Evolutionary conservation across 2,888 invertebrate species (phyloP).

Genomic region (Coronaproctus castanopsis): DNA sequence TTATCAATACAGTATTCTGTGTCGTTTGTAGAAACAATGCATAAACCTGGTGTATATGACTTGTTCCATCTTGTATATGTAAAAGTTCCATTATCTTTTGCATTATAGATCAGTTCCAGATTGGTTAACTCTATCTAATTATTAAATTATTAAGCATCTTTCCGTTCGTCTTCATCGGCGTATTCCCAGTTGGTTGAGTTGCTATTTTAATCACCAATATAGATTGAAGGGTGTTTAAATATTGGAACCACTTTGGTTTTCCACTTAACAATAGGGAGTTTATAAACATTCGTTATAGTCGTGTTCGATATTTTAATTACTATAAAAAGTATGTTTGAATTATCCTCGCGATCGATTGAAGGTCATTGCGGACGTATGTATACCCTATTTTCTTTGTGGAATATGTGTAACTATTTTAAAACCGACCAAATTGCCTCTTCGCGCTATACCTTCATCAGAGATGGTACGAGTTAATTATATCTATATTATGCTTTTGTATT

Average conservation of each 20-base stretch:
- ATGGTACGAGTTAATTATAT: background rate
- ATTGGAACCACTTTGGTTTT: background rate
- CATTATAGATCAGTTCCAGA: background rate
- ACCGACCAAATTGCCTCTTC: background rate
- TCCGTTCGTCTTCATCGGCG: background rate
- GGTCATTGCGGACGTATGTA: too few species aligned
- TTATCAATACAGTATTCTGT: background rate
- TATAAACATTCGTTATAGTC: background rate
- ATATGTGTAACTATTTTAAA: too few species aligned
- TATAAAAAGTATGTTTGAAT: background rate
- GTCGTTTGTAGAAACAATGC: background rate
- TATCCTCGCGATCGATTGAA: background rate
- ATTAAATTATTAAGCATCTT: too few species aligned
- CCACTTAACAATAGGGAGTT: background rate
- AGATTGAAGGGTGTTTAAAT: background rate
- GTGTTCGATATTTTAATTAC: background rate
- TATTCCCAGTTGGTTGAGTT: background rate
- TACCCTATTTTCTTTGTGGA: too few species aligned
- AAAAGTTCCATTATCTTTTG: background rate
- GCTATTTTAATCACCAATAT: background rate
- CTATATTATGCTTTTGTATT: background rate
- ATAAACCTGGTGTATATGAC: background rate
- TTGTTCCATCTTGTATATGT: background rate
- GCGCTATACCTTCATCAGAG: background rate
- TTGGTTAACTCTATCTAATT: background rate